phyloP scores from a whole-genome alignment of 37 sponge, comb jelly and placozoan species.

The Dysidea cf. avara region DNA sequence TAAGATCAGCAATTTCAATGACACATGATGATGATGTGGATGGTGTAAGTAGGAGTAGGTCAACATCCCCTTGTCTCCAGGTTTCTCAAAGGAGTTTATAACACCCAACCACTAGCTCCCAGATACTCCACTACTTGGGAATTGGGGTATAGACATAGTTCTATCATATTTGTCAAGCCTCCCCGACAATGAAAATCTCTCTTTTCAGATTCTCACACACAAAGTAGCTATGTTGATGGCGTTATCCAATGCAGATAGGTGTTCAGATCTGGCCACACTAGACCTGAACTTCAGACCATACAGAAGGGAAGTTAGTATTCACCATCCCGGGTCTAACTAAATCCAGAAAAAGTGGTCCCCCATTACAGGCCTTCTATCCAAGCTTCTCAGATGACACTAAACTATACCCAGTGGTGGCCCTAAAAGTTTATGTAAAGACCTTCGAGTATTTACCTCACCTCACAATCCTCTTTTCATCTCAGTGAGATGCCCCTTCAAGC shows the following conservation, averaged over 20 bases:
- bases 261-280: slow-evolving; percentile 9
- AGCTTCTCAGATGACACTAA: not conserved
- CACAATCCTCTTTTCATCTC: slow-evolving; percentile 12
- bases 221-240: slow-evolving; percentile 1
- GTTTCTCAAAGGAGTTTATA: no score
- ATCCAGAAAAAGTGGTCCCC: slow-evolving; percentile 21
- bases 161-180: not conserved
- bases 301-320: not conserved
- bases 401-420: slow-evolving; percentile 21
- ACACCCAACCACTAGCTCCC: no score
- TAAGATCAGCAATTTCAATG: slow-evolving; percentile 24
- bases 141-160: slow-evolving; percentile 9
- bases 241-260: slow-evolving; percentile 25
- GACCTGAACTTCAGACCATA: not conserved
- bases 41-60: slow-evolving; percentile 14
- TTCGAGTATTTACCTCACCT: not conserved
- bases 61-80: slow-evolving; percentile 27
- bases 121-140: slow-evolving; percentile 3
- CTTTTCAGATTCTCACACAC: not conserved
- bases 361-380: no score
- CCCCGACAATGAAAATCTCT: not conserved
- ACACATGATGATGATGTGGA: slow-evolving; percentile 22
- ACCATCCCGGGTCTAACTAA: slow-evolving; percentile 2
- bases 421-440: slow-evolving; percentile 2
- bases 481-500: not conserved